Percentiles rank a stretch among this genome's conserved stretches.
These are phyloP conservation scores for Maccullochella peelii DNA, from an alignment of 2,113 vertebrate species.

Conservation along the genomic window DNA sequence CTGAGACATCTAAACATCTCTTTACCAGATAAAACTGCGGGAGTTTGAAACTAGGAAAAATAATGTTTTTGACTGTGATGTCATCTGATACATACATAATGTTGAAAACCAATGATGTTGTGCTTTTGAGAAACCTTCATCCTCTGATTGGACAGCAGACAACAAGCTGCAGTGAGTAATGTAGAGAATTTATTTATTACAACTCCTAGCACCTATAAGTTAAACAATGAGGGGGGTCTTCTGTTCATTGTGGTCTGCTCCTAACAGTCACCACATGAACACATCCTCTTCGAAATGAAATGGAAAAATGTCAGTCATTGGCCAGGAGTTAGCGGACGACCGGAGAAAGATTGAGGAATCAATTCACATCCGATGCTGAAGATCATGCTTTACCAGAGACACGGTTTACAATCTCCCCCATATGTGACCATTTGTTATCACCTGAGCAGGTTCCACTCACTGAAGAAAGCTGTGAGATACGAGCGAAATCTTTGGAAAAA, in stretches of 20 bases:
- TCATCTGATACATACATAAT: neutral
- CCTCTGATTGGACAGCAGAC: neutral
- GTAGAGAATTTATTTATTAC: neutral
- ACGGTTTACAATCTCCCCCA: neutral
- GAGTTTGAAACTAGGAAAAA: neutral
- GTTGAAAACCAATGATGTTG: neutral
- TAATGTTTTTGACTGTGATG: neutral
- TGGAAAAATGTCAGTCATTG: neutral
- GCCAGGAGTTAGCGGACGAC: neutral
- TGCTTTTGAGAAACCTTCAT: neutral
- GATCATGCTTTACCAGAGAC: neutral
- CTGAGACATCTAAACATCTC: conserved; percentile 3
- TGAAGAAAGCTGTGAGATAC: too few species aligned
- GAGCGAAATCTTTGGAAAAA: neutral
- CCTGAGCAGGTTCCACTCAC: too few species aligned
- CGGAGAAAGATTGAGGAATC: too few species aligned
- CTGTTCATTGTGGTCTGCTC: neutral
- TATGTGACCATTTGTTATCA: neutral
- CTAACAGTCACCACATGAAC: neutral
- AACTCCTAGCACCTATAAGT: neutral
- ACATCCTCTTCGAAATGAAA: neutral
- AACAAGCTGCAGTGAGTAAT: neutral
- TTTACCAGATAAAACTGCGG: neutral
- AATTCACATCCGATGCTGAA: neutral
- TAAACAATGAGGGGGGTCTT: neutral